Conservation (phyloP, 2,888 invertebrate genomes). For the Netelia virgata region DNA sequence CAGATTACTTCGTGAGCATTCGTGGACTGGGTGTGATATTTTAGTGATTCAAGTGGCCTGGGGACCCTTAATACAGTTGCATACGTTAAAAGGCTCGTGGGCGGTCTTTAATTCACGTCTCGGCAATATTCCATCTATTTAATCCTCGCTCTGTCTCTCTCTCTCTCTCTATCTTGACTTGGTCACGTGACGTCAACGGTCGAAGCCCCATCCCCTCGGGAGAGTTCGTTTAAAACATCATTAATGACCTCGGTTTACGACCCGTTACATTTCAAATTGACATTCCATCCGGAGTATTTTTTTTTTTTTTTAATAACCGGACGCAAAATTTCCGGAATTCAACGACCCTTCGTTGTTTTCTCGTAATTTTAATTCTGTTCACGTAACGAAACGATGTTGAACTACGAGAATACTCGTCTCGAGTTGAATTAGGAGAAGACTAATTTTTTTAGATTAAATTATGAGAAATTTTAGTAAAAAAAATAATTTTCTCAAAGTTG, state of each 20-base stretch:
- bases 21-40: constrained; percentile 77
- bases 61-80: constrained; percentile 65
- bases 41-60: constrained; percentile 77
- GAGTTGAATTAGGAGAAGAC: too few relatives aligned
- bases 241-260: constrained; percentile 24
- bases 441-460: too few relatives aligned
- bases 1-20: constrained; percentile 20
- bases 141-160: constrained; percentile 77
- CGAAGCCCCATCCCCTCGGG: not conserved
- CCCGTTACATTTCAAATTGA: not conserved
- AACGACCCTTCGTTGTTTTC: too few relatives aligned
- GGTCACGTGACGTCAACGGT: constrained; percentile 75
- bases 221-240: constrained; percentile 30
- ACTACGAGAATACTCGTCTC: too few relatives aligned
- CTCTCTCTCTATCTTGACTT: constrained; percentile 69
- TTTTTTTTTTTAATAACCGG: not conserved
- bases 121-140: constrained; percentile 77
- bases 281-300: not conserved
- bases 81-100: constrained; percentile 71
- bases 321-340: not conserved
- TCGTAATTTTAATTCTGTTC: too few relatives aligned
- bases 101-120: constrained; percentile 78
- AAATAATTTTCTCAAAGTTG: too few relatives aligned
- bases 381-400: too few relatives aligned
- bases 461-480: too few relatives aligned